Base-by-base conservation (phyloP, 2,888 invertebrate genomes). In the Andrena haemorrhoa region DNA sequence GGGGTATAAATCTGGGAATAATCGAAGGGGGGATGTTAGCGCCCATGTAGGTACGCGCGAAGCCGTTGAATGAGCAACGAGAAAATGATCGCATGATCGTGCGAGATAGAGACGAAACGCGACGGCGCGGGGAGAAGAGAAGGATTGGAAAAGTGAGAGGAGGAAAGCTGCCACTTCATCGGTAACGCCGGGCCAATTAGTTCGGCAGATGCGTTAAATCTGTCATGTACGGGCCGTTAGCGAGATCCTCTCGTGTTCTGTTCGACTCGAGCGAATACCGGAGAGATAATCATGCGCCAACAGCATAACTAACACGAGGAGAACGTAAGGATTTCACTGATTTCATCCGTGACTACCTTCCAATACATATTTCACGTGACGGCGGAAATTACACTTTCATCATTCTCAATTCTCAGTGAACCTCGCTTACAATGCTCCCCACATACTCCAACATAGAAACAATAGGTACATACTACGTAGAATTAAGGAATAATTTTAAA, bases 201-300 rank as follows among this genome's bases (percentile, higher is more conserved):
- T 91, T 91, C 86, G 88, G 88, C 89, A 89, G 87, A 90, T 91
- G 90, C 86, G 89, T 91, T 91, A 91, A 91, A 91, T 91, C 90
- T 89, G 91, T 90, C 91, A 88, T 80, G 86, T 58, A 63, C 75
- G 70, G 77, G 74, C 80, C 79, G 85, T 88, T 88, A 79, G 80
- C 75, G 64, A 64, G 71, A 75, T 74, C 60, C 49, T 66, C 71
- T 72, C 29, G 51, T 26, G 72, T 85, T 85, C 71, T 75, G 61
- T 66, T 75, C 75, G 47, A 26, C 73, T 74, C 66, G 60, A 53
- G 49, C 29, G 60, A 29, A 10, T 58, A 56, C 56, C 8, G n/a
- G 72, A 81, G 65, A 75, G 76, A 85, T 84, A 85, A 85, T 85
- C 71, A 74, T 66, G 85, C 84, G 82, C 84, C 75, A 84, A 84